These are phyloP conservation scores for Plutomurus gul DNA, from an alignment of 1,140 invertebrate species.

Conservation along the genomic window DNA sequence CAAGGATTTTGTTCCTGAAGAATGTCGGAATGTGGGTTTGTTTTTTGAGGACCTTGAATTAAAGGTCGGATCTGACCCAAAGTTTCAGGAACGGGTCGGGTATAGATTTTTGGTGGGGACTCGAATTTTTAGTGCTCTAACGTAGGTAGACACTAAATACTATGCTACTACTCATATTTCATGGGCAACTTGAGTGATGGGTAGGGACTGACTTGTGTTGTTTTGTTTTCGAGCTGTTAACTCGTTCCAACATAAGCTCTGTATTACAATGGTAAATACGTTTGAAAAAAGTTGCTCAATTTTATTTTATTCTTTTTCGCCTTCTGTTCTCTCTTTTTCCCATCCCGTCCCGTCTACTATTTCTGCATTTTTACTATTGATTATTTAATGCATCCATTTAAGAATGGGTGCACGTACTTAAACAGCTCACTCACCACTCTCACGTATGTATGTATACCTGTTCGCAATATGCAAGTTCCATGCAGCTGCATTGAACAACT, in stretches of 20 bases:
- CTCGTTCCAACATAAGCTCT: background rate
- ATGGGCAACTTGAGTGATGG: no score
- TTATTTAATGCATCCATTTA: constrained; percentile 27
- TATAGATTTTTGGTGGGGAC: no score
- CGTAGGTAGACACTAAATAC: no score
- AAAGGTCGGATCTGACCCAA: no score
- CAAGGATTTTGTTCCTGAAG: no score
- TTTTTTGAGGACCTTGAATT: no score
- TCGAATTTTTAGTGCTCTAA: no score
- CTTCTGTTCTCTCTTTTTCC: background rate
- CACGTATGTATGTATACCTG: background rate
- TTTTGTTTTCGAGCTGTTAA: background rate
- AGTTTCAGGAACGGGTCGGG: no score
- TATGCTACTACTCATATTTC: no score
- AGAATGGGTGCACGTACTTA: constrained; percentile 17
- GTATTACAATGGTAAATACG: background rate
- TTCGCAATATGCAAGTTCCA: background rate
- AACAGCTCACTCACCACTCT: background rate
- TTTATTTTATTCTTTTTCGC: constrained; percentile 6
- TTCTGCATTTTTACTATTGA: constrained; percentile 13
- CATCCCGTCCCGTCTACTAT: no score
- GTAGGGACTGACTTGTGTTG: background rate
- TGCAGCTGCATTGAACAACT: background rate
- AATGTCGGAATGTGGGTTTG: no score
- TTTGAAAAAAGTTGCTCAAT: constrained; percentile 6